Evolutionary conservation across 2,888 invertebrate genomes (phyloP).

Genomic region (Eupithecia vulgata): DNA sequence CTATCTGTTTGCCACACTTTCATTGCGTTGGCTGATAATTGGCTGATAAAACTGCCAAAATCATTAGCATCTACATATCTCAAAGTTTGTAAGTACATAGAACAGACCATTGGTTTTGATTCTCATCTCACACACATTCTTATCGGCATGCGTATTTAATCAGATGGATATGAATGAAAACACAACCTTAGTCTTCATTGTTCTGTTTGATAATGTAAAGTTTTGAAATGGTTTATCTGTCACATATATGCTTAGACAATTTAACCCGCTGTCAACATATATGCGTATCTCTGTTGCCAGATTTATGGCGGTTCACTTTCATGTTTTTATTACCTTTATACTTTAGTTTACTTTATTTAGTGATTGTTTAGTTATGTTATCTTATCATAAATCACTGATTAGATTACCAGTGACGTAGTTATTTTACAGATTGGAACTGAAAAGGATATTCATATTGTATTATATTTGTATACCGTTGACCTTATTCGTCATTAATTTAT

Average conservation of each 20-base stretch:
- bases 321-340: neutral
- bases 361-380: neutral
- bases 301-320: neutral
- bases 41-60: neutral
- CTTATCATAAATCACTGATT: neutral
- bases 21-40: neutral
- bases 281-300: neutral
- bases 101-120: neutral
- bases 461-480: neutral
- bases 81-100: neutral
- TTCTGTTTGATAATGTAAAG: neutral
- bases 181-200: neutral
- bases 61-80: neutral
- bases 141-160: conserved; percentile 27
- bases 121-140: conserved; percentile 6
- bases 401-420: neutral
- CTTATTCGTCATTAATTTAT: neutral
- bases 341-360: neutral
- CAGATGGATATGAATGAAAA: conserved; percentile 15
- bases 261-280: too few relatives aligned
- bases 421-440: neutral
- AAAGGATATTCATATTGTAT: neutral
- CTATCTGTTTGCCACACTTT: neutral
- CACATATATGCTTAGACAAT: neutral
- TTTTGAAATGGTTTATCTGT: neutral